Conservation (phyloP, 2,797 vertebrate genomes). For the Tapirus indicus region DNA sequence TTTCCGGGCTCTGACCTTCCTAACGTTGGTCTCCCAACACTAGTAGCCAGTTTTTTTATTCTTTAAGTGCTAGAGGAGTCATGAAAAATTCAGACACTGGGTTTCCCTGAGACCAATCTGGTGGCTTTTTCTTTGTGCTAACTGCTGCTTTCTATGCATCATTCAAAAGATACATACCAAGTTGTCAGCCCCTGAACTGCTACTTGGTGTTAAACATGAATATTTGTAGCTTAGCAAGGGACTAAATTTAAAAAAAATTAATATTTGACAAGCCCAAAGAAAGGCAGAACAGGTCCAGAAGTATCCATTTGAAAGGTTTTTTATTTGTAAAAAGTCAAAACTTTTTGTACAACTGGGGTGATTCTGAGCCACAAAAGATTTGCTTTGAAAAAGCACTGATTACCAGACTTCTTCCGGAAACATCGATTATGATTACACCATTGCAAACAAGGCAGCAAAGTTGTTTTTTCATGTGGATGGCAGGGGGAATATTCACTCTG, state of each 20-base stretch:
- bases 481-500: conserved; percentile 85
- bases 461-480: conserved; percentile 63
- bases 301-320: conserved; percentile 83
- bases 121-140: conserved; percentile 97
- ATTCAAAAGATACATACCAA: conserved; percentile 92
- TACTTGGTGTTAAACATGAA: conserved; percentile 93
- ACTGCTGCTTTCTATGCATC: conserved; percentile 91
- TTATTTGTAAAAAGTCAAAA: conserved; percentile 86
- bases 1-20: conserved; percentile 92
- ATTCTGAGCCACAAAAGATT: conserved; percentile 78
- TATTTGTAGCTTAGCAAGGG: conserved; percentile 93
- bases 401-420: conserved; percentile 78
- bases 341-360: conserved; percentile 83
- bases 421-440: conserved; percentile 59
- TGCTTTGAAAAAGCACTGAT: conserved; percentile 83
- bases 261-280: conserved; percentile 92
- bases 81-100: conserved; percentile 97
- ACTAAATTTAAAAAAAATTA: conserved; percentile 92
- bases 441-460: conserved; percentile 57
- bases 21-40: conserved; percentile 91
- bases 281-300: conserved; percentile 87
- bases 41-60: conserved; percentile 94
- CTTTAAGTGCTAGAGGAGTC: conserved; percentile 97
- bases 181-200: conserved; percentile 91
- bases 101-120: conserved; percentile 97